Conservation (phyloP, 2,797 vertebrate species). For the Squalus acanthias region DNA sequence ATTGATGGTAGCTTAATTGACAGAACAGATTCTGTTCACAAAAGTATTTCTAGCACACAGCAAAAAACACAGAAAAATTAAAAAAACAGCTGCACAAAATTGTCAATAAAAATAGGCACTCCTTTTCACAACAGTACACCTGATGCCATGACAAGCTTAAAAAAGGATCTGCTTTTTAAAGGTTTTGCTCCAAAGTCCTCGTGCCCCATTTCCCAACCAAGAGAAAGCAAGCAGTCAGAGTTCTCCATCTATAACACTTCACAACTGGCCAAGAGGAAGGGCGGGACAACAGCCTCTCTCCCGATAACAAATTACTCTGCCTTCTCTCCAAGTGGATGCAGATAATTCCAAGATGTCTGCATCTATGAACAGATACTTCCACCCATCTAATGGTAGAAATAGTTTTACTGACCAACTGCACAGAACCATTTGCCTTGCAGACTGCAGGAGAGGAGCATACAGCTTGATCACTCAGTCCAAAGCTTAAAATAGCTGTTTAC, state of each 20-base stretch:
- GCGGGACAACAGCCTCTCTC: background rate
- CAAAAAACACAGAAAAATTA: background rate
- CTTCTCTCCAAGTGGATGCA: background rate
- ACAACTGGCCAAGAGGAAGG: background rate
- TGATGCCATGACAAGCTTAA: background rate
- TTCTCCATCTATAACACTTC: background rate
- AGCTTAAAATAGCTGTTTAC: background rate
- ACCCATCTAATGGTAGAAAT: background rate
- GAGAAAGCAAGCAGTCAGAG: background rate
- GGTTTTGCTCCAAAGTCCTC: background rate
- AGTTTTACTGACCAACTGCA: background rate
- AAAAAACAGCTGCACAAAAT: background rate
- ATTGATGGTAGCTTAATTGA: too few species aligned
- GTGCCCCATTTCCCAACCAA: background rate
- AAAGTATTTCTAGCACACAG: background rate
- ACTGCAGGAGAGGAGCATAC: background rate
- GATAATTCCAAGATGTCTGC: background rate
- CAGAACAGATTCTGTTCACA: background rate
- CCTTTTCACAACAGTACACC: background rate
- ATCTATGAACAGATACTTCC: background rate
- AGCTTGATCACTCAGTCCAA: background rate
- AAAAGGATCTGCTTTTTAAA: background rate
- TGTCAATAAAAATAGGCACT: background rate
- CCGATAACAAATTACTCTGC: background rate
- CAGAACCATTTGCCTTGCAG: background rate